phyloP scores from a whole-genome alignment of 2,888 invertebrate genomes.

The Chrysolina haemoptera region DNA sequence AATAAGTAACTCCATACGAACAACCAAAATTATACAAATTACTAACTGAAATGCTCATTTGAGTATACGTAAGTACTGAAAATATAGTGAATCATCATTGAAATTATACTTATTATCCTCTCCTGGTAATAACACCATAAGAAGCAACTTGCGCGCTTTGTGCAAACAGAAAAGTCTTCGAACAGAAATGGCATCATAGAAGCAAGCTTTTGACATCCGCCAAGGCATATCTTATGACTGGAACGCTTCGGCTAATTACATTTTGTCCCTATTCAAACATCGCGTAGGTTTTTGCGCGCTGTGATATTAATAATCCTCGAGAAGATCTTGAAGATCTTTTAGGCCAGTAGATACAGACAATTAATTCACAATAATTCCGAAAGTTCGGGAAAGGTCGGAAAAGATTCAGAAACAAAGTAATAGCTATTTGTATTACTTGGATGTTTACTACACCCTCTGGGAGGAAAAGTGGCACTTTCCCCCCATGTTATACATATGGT shows the following conservation, averaged over 20 bases:
- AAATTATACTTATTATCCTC: not conserved
- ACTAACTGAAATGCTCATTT: not conserved
- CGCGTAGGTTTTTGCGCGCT: constrained; percentile 44
- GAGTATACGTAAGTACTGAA: not conserved
- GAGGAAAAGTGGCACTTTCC: too few relatives aligned
- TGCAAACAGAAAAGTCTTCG: constrained; percentile 33
- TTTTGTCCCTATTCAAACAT: constrained; percentile 47
- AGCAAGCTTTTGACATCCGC: constrained; percentile 45
- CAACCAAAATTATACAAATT: not conserved
- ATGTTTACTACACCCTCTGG: too few relatives aligned
- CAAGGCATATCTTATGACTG: constrained; percentile 44
- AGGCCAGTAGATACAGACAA: too few relatives aligned
- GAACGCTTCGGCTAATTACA: constrained; percentile 45
- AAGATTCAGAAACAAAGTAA: too few relatives aligned
- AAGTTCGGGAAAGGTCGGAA: too few relatives aligned
- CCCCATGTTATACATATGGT: too few relatives aligned
- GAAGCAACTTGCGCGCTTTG: not conserved
- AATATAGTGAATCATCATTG: not conserved
- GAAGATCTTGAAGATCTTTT: constrained; percentile 6
- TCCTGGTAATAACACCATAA: not conserved
- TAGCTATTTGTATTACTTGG: too few relatives aligned
- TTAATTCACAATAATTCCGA: too few relatives aligned
- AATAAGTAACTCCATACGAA: too few relatives aligned
- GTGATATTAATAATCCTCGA: constrained; percentile 29
- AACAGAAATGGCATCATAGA: constrained; percentile 47